Conservation (phyloP, 2,113 vertebrate genomes). For the Syrmaticus mikado region DNA sequence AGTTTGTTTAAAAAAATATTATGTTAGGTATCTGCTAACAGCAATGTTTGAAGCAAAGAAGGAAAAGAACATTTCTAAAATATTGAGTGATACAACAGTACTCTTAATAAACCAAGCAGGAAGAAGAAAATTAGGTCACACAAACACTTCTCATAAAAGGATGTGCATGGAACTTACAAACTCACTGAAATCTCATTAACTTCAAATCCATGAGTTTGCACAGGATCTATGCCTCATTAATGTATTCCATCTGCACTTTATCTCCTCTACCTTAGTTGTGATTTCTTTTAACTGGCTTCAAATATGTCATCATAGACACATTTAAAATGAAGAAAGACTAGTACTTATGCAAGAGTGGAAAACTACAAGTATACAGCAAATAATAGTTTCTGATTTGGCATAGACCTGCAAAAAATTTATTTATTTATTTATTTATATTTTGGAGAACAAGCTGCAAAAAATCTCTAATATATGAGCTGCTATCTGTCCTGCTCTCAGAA, state of each 20-base stretch:
- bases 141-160: not conserved
- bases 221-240: not conserved
- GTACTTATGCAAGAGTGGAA: not conserved
- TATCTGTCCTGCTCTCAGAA: not conserved
- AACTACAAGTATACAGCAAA: not conserved
- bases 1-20: not conserved
- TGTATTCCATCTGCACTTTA: not conserved
- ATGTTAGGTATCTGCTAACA: not conserved
- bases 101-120: not conserved
- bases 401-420: not conserved
- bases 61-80: not conserved
- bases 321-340: not conserved
- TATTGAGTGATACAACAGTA: not conserved
- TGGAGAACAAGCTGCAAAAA: not conserved
- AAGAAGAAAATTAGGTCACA: not conserved
- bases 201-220: not conserved
- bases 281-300: not conserved
- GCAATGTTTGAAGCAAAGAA: not conserved
- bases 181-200: not conserved
- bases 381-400: not conserved
- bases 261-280: not conserved
- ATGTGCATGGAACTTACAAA: not conserved
- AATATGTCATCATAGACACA: not conserved
- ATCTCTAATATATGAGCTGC: not conserved
- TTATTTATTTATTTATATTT: not conserved